Base-by-base conservation (phyloP, 2,797 vertebrate species). In the Chromobotia macracanthus region DNA sequence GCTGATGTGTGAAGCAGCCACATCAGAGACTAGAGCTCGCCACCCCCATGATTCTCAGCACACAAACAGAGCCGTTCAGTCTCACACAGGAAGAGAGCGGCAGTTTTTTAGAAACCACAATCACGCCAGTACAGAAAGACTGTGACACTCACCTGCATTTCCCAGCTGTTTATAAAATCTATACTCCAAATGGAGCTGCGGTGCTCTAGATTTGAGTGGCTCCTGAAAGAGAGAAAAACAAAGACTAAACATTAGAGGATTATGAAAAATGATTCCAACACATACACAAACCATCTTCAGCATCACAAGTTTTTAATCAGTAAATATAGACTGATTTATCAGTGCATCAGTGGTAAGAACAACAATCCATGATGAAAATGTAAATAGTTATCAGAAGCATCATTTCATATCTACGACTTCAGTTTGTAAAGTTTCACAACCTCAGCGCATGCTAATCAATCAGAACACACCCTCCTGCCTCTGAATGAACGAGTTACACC, bases 161-260 rank as follows among this genome's bases (percentile, higher is more conserved):
- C 96, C 96, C 80, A 99, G 95, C 93, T 99, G 97, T 89, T 99
- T 99, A 94, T 99, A 99, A 94, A 98, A 99, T 80, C 97, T 95
- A 88, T 99, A 99, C 87, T 99, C 97, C 93, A 99, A 92, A 89
- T 99, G 97, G 83, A 99, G 95, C 90, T 99, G 97, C 0, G 97
- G 97, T 1, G 97, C 97, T 86, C 97, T 92, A 71, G 97, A 99
- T 88, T 99, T 99, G 84, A 98, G 97, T 79, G 97, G 97, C 92
- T 99, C 97, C 97, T 99, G 88, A 80, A 92, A 91, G 58, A 80
- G 92, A 91, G 58, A 31, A 3, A 31, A 31, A 5, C 31, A 50
- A 87, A 16, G 81, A 23, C 72, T 38, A 60, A 48, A 13, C 21
- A 44, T 79, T 65, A 79, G 19, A 53, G 1, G 7, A 68, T 46